phyloP scores from a whole-genome alignment of 2,888 invertebrate genomes.

The Dasypolia templi region DNA sequence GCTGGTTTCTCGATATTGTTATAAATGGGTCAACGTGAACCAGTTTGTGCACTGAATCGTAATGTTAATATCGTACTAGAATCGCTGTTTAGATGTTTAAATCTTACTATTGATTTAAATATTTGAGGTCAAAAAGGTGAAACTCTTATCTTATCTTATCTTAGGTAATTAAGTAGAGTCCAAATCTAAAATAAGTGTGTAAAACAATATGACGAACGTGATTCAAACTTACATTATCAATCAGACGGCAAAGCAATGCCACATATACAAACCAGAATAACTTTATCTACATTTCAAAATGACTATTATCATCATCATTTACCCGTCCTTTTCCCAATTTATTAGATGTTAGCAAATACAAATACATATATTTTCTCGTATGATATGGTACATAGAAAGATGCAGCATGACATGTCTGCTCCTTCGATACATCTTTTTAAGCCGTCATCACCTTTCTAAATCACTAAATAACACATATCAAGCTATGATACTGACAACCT shows the following conservation, averaged over 20 bases:
- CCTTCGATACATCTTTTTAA: background rate
- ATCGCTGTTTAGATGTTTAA: slow-evolving; percentile 33
- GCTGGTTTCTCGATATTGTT: slow-evolving; percentile 65
- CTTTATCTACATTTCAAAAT: background rate
- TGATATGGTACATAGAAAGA: too few relatives aligned
- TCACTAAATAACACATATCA: slow-evolving; percentile 41
- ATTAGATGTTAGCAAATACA: background rate
- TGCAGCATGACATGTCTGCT: background rate
- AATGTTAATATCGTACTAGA: slow-evolving; percentile 29
- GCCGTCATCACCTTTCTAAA: slow-evolving; percentile 24
- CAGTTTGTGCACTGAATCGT: slow-evolving; percentile 57
- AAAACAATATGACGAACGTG: background rate
- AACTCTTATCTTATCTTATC: background rate
- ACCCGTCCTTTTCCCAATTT: background rate
- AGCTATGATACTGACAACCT: slow-evolving; percentile 20
- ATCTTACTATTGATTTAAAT: slow-evolving; percentile 22
- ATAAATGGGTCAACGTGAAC: slow-evolving; percentile 70
- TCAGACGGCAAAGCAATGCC: background rate
- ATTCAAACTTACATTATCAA: background rate
- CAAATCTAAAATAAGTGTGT: background rate
- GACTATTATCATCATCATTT: background rate
- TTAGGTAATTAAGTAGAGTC: background rate
- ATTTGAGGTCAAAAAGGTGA: slow-evolving; percentile 6
- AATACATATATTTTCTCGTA: too few relatives aligned
- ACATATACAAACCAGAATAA: background rate